A percentile compares a stretch with the other conserved stretches of the same genome.
Evolutionary conservation across 2,797 vertebrate genomes (phyloP).

Genomic region (Dromococcyx pavoninus): DNA sequence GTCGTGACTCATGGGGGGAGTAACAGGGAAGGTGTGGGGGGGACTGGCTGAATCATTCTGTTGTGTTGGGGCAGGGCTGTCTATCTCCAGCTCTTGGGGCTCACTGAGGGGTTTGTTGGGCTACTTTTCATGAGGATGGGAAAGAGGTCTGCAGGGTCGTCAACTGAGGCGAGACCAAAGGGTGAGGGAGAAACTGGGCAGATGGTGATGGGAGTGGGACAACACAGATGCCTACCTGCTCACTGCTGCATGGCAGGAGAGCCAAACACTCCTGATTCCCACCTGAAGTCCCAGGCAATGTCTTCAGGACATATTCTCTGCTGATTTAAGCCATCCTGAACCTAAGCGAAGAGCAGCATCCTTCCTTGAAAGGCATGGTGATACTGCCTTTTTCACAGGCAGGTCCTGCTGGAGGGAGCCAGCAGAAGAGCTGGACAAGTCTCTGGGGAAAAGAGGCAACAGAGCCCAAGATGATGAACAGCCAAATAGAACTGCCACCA

Average conservation of each 20-base stretch:
- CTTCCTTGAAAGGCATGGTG: not conserved
- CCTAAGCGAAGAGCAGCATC: not conserved
- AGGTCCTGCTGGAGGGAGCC: not conserved
- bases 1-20: not conserved
- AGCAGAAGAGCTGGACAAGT: not conserved
- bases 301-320: not conserved
- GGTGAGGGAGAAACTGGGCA: not conserved
- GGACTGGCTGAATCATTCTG: not conserved
- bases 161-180: not conserved
- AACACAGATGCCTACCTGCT: not conserved
- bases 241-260: not conserved
- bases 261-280: rapidly evolving
- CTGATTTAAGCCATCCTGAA: not conserved
- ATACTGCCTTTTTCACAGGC: not conserved
- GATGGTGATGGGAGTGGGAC: not conserved
- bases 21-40: rapidly evolving
- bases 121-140: not conserved
- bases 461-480: not conserved
- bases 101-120: not conserved
- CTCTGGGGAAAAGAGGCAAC: not conserved
- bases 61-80: rapidly evolving
- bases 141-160: not conserved
- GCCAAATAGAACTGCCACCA: not conserved
- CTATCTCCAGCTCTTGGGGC: too few relatives aligned
- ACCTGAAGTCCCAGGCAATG: not conserved